Base-by-base conservation (phyloP, 2,888 invertebrate genomes). In the Chrysina gloriosa region DNA sequence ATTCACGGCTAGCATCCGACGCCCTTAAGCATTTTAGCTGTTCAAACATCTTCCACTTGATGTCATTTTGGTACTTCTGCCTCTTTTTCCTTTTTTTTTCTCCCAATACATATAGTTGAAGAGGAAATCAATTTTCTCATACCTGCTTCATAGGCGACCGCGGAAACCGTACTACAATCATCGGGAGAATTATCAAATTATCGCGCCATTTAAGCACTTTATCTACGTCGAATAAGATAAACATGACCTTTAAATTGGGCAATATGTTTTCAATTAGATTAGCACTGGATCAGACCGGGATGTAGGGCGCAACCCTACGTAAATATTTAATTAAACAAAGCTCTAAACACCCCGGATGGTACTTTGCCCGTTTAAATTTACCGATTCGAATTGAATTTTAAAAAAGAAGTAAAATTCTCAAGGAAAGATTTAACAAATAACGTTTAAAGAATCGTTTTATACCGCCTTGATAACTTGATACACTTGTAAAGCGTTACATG, bases 11-110 rank as follows among this genome's bases (percentile, higher is more conserved):
- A 50, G 31, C 34, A 39, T 56, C 56, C 21, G 23, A 36, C 21
- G 56, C 56, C 36, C 56, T 56, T 56, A 56, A 56, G 36, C 36
- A 56, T 56, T 56, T 56, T 56, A 36, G 56, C 36, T 56, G 36
- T 56, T 56, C 56, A 56, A 56, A 56, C 56, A 56, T 56, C 56
- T 36, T 56, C 56, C 56, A 56, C 56, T 56, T 36, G 21, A 56
- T 36, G 56, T 56, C 56, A 56, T 56, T 56, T 56, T 36, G 56
- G 36, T 56, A 56, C 36, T 36, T 56, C 36, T 34, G 23, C 56
- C 21, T 19, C 34, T 21, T 34, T 36, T 56, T 36, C 19, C 16
- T 11, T 36, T 19, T 21, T 34, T n/a, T 21, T 36, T 36, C 21
- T 56, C 11, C 56, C 36, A 56, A 36, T 34, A 34, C 34, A 21